A percentile compares a stretch with the other conserved stretches of the same genome.
These are phyloP conservation scores for Athalia rosae DNA, from an alignment of 2,888 invertebrate genomes.

Conservation along the genomic window DNA sequence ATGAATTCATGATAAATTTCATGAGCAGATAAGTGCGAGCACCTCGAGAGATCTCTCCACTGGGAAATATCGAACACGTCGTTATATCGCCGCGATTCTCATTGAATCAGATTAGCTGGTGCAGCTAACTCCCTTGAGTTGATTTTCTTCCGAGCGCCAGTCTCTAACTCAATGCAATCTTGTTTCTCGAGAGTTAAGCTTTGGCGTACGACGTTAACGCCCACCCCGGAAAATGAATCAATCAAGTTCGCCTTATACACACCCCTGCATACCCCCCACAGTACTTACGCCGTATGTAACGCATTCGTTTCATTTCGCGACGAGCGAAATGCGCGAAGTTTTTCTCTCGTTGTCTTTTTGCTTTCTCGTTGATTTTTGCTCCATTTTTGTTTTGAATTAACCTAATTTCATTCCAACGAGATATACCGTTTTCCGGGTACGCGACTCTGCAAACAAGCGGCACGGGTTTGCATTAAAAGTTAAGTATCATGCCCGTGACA, in stretches of 20 bases:
- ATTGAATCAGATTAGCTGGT: slow-evolving; percentile 36
- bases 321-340: too few species aligned
- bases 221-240: neutral
- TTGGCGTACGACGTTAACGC: neutral
- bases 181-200: slow-evolving; percentile 14
- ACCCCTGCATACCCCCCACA: too few species aligned
- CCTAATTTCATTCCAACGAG: slow-evolving; percentile 13
- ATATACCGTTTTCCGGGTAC: slow-evolving; percentile 22
- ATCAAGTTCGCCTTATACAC: neutral
- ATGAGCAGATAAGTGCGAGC: neutral
- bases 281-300: neutral
- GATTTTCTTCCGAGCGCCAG: slow-evolving; percentile 25
- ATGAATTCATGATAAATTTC: too few species aligned
- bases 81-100: slow-evolving; percentile 28
- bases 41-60: slow-evolving; percentile 13
- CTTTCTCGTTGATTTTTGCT: too few species aligned
- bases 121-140: slow-evolving; percentile 40
- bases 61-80: slow-evolving; percentile 33
- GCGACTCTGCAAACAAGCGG: neutral
- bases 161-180: slow-evolving; percentile 33
- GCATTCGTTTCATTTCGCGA: too few species aligned
- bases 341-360: too few species aligned
- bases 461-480: slow-evolving; percentile 28
- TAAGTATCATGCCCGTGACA: slow-evolving; percentile 28
- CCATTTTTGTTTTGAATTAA: slow-evolving; percentile 11